Evolutionary conservation across 2,797 vertebrate species (phyloP).

Genomic region (Xiphorhynchus erythropygius): DNA sequence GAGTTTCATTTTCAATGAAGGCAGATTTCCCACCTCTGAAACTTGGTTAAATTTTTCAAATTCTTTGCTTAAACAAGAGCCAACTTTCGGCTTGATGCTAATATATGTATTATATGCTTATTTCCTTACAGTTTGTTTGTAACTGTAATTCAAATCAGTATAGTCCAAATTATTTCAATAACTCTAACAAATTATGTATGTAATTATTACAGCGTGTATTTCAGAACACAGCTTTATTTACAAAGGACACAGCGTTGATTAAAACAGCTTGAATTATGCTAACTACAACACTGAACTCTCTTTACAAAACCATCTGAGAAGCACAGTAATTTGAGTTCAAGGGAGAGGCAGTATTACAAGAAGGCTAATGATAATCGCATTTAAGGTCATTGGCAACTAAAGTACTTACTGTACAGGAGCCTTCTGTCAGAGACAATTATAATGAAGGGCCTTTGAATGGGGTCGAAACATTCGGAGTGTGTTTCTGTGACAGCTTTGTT

Average conservation of each 20-base stretch:
- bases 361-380: slow-evolving; percentile 26
- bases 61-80: background rate
- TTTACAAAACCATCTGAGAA: slow-evolving; percentile 33
- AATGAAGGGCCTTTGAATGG: slow-evolving; percentile 33
- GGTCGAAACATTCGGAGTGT: background rate
- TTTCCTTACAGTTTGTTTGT: background rate
- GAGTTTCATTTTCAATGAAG: background rate
- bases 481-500: slow-evolving; percentile 50
- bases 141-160: slow-evolving; percentile 25
- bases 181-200: slow-evolving; percentile 3
- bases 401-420: slow-evolving; percentile 18
- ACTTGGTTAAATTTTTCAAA: background rate
- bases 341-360: slow-evolving; percentile 11
- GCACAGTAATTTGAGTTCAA: slow-evolving; percentile 40
- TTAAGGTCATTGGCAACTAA: slow-evolving; percentile 50
- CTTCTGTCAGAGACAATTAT: slow-evolving; percentile 54
- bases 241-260: slow-evolving; percentile 34
- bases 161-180: slow-evolving; percentile 32
- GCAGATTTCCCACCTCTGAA: background rate
- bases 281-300: background rate
- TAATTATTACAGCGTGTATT: background rate
- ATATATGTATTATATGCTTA: background rate
- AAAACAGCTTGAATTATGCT: slow-evolving; percentile 36
- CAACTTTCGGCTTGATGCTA: background rate
- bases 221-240: slow-evolving; percentile 32